Percentiles rank a stretch among this genome's conserved stretches.
Evolutionary conservation across 2,888 invertebrate genomes (phyloP).

Genomic region (Venusia cambrica): DNA sequence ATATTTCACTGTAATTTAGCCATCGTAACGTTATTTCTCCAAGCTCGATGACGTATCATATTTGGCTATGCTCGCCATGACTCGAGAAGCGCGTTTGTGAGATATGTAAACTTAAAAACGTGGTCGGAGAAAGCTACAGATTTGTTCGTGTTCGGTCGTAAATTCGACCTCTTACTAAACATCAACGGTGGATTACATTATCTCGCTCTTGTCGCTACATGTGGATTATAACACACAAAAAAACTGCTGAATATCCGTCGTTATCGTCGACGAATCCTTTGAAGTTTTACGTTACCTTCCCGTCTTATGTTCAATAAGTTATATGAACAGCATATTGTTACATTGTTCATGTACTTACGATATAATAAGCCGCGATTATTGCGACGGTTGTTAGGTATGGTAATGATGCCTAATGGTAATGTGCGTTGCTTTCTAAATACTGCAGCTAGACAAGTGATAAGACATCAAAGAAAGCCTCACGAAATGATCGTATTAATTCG

Average conservation of each 20-base stretch:
- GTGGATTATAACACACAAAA: conserved; percentile 1
- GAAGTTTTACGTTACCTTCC: conserved; percentile 27
- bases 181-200: conserved; percentile 35
- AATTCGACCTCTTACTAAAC: conserved; percentile 43
- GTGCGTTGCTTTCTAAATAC: conserved; percentile 31
- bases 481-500: too few relatives aligned
- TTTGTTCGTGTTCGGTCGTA: conserved; percentile 33
- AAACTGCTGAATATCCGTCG: neutral
- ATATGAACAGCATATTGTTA: conserved; percentile 34
- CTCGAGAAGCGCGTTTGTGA: too few relatives aligned
- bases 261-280: neutral
- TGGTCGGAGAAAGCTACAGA: conserved; percentile 40
- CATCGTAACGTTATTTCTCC: too few relatives aligned
- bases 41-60: too few relatives aligned
- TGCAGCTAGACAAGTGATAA: conserved; percentile 13
- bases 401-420: conserved; percentile 27
- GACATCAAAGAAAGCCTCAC: conserved; percentile 1
- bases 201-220: conserved; percentile 15
- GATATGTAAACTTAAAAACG: too few relatives aligned
- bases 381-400: conserved; percentile 31
- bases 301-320: conserved; percentile 37
- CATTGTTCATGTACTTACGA: conserved; percentile 25
- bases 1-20: too few relatives aligned
- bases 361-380: conserved; percentile 21
- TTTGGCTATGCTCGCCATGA: too few relatives aligned